These are phyloP conservation scores for Aplysina aerophoba DNA, from an alignment of 37 sponge, comb jelly and placozoan species.

Conservation along the genomic window DNA sequence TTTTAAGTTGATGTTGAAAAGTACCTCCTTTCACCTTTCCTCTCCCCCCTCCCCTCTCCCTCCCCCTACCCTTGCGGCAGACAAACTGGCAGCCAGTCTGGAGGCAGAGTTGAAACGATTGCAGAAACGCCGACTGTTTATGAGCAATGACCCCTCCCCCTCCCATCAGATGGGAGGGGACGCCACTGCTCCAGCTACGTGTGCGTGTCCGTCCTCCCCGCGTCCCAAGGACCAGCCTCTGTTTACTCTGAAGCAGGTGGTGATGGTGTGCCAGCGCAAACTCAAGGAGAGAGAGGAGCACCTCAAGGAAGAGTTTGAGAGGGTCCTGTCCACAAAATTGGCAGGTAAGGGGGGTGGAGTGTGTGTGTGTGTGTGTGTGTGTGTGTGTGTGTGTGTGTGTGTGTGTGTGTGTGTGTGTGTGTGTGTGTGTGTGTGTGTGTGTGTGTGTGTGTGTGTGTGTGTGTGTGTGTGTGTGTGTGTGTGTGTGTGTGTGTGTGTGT, in stretches of 20 bases:
- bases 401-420: conserved; percentile 27
- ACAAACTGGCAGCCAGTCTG: conserved; percentile 59
- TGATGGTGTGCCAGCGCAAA: conserved; percentile 78
- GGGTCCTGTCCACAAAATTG: conserved; percentile 67
- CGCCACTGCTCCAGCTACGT: too few species aligned
- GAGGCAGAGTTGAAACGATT: conserved; percentile 65
- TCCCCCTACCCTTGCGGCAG: conserved; percentile 36
- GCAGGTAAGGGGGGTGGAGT: conserved; percentile 54
- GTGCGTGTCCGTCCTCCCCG: too few species aligned
- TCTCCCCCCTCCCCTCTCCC: too few species aligned
- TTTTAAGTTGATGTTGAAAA: too few species aligned
- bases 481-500: conserved; percentile 38
- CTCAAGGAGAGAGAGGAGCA: conserved; percentile 87
- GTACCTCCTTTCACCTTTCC: too few species aligned
- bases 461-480: conserved; percentile 44
- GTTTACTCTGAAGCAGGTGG: conserved; percentile 93
- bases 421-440: conserved; percentile 39
- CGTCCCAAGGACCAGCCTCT: conserved; percentile 78
- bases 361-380: neutral
- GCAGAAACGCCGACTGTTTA: conserved; percentile 51
- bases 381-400: conserved; percentile 21
- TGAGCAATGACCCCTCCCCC: conserved; percentile 7
- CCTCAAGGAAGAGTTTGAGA: conserved; percentile 82
- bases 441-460: conserved; percentile 14
- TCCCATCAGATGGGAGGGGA: too few species aligned